A percentile compares a stretch with the other conserved stretches of the same genome.
Conservation (phyloP, 2,888 invertebrate genomes). For the Hypomecis punctinalis region DNA sequence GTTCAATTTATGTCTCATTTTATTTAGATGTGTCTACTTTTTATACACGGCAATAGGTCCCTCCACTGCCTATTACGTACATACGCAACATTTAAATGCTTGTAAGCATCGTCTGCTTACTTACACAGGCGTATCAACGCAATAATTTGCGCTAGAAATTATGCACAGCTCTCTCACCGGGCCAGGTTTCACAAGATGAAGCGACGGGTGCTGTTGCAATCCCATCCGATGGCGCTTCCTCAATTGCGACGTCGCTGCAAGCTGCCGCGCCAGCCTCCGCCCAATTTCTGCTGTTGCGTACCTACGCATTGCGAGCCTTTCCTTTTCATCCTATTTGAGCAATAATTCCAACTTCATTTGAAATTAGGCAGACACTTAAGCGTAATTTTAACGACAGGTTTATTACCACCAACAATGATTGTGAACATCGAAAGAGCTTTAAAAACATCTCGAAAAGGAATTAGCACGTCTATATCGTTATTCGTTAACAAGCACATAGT, state of each 20-base stretch:
- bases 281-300: constrained; percentile 65
- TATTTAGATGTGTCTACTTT: too few relatives aligned
- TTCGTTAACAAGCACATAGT: neutral
- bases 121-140: constrained; percentile 25
- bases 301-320: constrained; percentile 22
- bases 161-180: constrained; percentile 32
- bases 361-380: neutral
- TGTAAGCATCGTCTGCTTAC: constrained; percentile 20
- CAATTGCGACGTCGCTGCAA: constrained; percentile 59
- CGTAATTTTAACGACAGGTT: constrained; percentile 10
- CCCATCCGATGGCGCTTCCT: constrained; percentile 74
- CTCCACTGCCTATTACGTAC: neutral
- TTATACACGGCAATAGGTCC: too few relatives aligned
- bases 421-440: neutral
- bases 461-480: neutral
- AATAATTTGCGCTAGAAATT: constrained; percentile 35
- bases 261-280: constrained; percentile 39
- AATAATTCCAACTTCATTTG: constrained; percentile 10
- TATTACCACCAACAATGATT: neutral
- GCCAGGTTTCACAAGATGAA: constrained; percentile 42
- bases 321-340: constrained; percentile 28
- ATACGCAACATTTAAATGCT: constrained; percentile 14
- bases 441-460: constrained; percentile 2
- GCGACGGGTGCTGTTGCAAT: constrained; percentile 58
- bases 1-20: too few relatives aligned